These are phyloP conservation scores for Enteromius viviparus DNA, from an alignment of 2,797 vertebrate species.

Conservation along the genomic window DNA sequence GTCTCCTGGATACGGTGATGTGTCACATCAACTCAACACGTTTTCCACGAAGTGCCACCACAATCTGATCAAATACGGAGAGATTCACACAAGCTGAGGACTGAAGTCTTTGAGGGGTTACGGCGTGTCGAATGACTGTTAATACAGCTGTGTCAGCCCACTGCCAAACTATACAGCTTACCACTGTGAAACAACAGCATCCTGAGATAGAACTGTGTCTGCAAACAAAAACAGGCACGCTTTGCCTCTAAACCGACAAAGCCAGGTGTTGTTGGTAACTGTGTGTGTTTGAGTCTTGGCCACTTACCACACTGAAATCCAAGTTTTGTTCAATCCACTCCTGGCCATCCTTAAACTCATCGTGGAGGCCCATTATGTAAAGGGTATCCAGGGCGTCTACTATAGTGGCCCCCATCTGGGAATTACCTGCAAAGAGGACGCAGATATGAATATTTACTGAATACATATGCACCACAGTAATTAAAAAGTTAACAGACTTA, in stretches of 20 bases:
- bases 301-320: slow-evolving; percentile 93
- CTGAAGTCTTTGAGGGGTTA: slow-evolving; percentile 12
- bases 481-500: not conserved
- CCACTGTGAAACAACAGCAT: slow-evolving; percentile 34
- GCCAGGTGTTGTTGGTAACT: not conserved
- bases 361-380: slow-evolving; percentile 96
- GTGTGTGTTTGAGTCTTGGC: not conserved
- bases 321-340: slow-evolving; percentile 97
- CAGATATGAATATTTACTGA: not conserved
- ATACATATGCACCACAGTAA: not conserved
- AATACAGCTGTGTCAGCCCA: slow-evolving; percentile 33
- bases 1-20: slow-evolving; percentile 55
- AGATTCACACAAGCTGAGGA: slow-evolving; percentile 8
- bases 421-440: slow-evolving; percentile 82
- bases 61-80: slow-evolving; percentile 28
- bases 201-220: slow-evolving; percentile 5
- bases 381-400: slow-evolving; percentile 97
- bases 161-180: slow-evolving; percentile 34
- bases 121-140: slow-evolving; percentile 20
- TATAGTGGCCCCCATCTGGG: slow-evolving; percentile 94
- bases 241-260: slow-evolving; percentile 1
- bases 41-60: slow-evolving; percentile 9
- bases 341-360: slow-evolving; percentile 95
- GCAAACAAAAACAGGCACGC: slow-evolving; percentile 29
- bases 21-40: slow-evolving; percentile 24